These are phyloP conservation scores for Mesembrinibis cayennensis DNA, from an alignment of 2,113 vertebrate genomes.

Conservation along the genomic window DNA sequence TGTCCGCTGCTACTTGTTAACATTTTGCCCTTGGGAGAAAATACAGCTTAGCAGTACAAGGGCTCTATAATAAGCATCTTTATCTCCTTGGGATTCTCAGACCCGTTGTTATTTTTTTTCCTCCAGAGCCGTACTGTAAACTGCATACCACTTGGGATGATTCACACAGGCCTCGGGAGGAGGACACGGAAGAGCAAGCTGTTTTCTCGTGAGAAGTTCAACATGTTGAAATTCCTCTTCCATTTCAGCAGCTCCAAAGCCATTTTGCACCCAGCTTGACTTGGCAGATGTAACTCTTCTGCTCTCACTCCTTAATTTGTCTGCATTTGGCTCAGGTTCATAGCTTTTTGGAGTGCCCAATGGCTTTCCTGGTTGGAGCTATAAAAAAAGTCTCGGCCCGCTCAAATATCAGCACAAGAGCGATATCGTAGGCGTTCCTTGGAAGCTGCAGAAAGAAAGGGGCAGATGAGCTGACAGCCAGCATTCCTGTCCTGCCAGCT, in stretches of 20 bases:
- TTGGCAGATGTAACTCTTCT: conserved; percentile 72
- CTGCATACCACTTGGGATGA: conserved; percentile 23
- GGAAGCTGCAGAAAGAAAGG: conserved; percentile 15
- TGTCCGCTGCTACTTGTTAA: neutral
- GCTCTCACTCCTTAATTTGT: conserved; percentile 67
- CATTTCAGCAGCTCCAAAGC: conserved; percentile 52
- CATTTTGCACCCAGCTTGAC: conserved; percentile 67
- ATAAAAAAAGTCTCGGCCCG: conserved; percentile 53
- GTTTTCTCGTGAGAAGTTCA: conserved; percentile 53
- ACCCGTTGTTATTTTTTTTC: neutral
- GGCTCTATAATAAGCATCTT: conserved; percentile 28
- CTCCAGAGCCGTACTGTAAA: neutral
- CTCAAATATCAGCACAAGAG: conserved; percentile 57
- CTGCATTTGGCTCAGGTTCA: conserved; percentile 66
- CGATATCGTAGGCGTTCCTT: neutral
- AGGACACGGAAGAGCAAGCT: neutral
- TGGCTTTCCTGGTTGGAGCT: conserved; percentile 46
- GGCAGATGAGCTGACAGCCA: conserved; percentile 54
- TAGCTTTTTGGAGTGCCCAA: conserved; percentile 4
- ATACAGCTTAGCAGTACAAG: neutral
- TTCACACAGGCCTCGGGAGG: neutral
- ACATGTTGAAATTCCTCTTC: conserved; percentile 47
- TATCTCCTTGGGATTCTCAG: neutral
- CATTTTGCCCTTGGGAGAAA: conserved; percentile 45
- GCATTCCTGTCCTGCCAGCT: conserved; percentile 41